A percentile compares a stretch with the other conserved stretches of the same genome.
Conservation (phyloP, 1,140 invertebrate genomes). For the Zaprionus nigranus region DNA sequence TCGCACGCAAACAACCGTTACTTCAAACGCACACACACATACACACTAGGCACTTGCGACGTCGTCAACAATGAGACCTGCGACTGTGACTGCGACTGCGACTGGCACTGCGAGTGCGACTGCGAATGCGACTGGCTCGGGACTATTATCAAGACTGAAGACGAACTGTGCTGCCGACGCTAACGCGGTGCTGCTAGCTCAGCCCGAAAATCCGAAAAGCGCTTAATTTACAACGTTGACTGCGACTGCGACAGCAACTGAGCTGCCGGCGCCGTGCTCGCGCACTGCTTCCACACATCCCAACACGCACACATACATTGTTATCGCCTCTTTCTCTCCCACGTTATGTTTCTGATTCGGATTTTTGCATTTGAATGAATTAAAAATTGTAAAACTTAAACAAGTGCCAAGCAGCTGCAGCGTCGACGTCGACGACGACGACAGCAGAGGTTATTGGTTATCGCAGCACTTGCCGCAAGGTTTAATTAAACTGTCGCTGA, state of each 20-base stretch:
- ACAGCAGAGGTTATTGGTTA: conserved; percentile 42
- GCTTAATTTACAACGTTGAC: conserved; percentile 61
- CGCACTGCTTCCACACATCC: conserved; percentile 66
- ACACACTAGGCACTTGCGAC: conserved; percentile 49
- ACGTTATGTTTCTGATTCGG: conserved; percentile 8
- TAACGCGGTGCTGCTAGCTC: conserved; percentile 28
- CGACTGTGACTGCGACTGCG: conserved; percentile 2
- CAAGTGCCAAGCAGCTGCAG: conserved; percentile 21
- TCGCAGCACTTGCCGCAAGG: conserved; percentile 16
- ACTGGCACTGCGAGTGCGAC: conserved; percentile 5
- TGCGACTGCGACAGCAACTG: conserved; percentile 15
- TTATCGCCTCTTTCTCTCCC: conserved; percentile 28
- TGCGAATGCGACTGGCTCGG: conserved; percentile 46
- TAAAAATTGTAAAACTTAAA: conserved; percentile 67
- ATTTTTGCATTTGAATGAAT: conserved; percentile 77
- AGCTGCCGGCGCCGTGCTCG: conserved; percentile 31
- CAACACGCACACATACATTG: conserved; percentile 54
- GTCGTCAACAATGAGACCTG: neutral
- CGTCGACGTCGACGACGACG: neutral
- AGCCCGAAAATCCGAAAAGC: conserved; percentile 42
- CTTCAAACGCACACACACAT: conserved; percentile 23
- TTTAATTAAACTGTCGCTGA: conserved; percentile 20
- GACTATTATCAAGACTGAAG: conserved; percentile 74
- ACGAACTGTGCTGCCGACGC: conserved; percentile 31
- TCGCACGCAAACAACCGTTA: conserved; percentile 71